phyloP scores from a whole-genome alignment of 1,140 invertebrate species.

The Drosophila truncata region DNA sequence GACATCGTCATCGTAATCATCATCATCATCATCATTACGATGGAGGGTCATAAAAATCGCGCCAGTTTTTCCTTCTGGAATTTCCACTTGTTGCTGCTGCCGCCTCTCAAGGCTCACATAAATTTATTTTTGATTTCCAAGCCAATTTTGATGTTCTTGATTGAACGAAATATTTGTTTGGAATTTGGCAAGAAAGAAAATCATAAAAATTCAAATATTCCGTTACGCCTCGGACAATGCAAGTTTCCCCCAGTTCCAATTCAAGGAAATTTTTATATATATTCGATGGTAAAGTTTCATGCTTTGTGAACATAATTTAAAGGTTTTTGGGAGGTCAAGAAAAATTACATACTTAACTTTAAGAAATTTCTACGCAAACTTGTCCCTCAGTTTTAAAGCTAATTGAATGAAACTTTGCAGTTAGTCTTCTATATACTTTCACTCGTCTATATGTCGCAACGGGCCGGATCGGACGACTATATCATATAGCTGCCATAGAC shows the following conservation, averaged over 20 bases:
- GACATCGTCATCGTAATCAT: slow-evolving; percentile 8
- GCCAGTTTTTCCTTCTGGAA: slow-evolving; percentile 25
- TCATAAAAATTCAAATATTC: slow-evolving; percentile 30
- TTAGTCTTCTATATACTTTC: too few species aligned
- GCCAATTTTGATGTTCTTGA: slow-evolving; percentile 17
- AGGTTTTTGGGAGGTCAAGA: background rate
- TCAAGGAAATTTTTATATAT: background rate
- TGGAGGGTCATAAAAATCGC: slow-evolving; percentile 31
- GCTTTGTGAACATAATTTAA: slow-evolving; percentile 8
- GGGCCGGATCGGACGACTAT: too few species aligned
- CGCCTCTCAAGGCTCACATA: slow-evolving; percentile 6
- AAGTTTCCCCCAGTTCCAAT: background rate
- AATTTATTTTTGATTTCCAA: slow-evolving; percentile 20
- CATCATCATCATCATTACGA: slow-evolving; percentile 1
- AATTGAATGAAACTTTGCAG: too few species aligned
- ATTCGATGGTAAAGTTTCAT: background rate
- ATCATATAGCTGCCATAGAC: too few species aligned
- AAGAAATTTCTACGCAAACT: too few species aligned
- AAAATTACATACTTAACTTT: too few species aligned
- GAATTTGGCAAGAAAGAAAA: slow-evolving; percentile 31
- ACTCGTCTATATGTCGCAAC: too few species aligned
- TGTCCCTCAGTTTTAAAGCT: too few species aligned
- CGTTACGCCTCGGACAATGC: slow-evolving; percentile 9
- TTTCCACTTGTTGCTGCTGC: slow-evolving; percentile 45
- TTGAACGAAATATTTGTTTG: slow-evolving; percentile 30